Evolutionary conservation across 2,113 vertebrate genomes (phyloP).

Genomic region (Gymnorhina tibicen): DNA sequence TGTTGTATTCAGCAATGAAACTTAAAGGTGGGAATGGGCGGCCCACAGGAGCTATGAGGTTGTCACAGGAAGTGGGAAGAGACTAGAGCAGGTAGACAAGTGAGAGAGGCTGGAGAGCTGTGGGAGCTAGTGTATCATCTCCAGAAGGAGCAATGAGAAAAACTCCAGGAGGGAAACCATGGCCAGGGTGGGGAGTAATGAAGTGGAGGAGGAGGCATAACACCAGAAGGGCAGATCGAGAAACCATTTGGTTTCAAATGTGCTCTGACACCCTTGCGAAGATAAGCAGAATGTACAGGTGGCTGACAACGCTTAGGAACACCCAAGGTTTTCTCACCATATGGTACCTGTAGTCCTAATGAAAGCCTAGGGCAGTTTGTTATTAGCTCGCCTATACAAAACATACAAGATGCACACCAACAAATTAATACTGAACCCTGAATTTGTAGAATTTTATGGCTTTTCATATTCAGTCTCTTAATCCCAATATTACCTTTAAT

Average conservation of each 20-base stretch:
- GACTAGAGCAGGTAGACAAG: accelerated
- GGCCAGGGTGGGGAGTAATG: neutral
- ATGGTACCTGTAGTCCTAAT: accelerated
- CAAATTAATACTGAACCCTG: neutral
- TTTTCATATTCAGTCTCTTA: neutral
- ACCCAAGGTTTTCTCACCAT: neutral
- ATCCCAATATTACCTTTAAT: neutral
- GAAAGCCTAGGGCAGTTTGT: neutral
- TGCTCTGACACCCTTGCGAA: neutral
- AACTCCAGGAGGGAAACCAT: neutral
- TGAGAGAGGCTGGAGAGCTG: neutral
- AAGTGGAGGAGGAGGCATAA: neutral
- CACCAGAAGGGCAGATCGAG: neutral
- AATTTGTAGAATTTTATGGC: neutral
- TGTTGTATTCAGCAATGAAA: neutral
- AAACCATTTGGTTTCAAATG: neutral
- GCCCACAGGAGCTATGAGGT: neutral
- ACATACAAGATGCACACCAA: neutral
- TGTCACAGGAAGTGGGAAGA: neutral
- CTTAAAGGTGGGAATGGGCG: neutral
- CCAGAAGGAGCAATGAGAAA: neutral
- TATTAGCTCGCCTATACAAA: neutral
- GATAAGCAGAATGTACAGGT: neutral
- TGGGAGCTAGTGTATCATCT: neutral
- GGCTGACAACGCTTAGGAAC: accelerated